Evolutionary conservation across 2,888 invertebrate species (phyloP).

Genomic region (Brachycybe producta): DNA sequence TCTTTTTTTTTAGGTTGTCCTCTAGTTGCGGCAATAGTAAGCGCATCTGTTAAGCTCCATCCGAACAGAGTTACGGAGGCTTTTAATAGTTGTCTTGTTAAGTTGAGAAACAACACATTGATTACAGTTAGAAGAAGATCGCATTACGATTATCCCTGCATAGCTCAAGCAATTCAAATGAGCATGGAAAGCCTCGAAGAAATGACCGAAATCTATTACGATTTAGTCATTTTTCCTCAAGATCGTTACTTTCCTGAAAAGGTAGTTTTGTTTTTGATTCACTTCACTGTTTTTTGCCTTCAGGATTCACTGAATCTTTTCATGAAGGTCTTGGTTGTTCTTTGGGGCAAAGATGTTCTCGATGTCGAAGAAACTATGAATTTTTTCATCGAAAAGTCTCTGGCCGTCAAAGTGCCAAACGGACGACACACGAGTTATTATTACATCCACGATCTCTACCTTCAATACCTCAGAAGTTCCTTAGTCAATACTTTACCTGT

Average conservation of each 20-base stretch:
- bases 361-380: constrained; percentile 51
- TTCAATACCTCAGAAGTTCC: constrained; percentile 45
- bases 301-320: constrained; percentile 15
- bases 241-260: constrained; percentile 52
- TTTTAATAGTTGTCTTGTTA: constrained; percentile 45
- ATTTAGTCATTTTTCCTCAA: constrained; percentile 51
- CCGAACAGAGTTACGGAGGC: constrained; percentile 35
- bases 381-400: constrained; percentile 50
- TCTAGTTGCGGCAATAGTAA: constrained; percentile 51
- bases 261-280: constrained; percentile 32
- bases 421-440: constrained; percentile 48
- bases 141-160: constrained; percentile 27
- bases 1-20: constrained; percentile 36
- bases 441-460: constrained; percentile 54
- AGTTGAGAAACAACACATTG: constrained; percentile 30
- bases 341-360: constrained; percentile 38
- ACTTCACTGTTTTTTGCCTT: background rate
- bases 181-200: constrained; percentile 45
- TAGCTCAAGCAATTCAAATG: constrained; percentile 44
- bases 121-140: constrained; percentile 23
- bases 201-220: constrained; percentile 42
- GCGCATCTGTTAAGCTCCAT: constrained; percentile 46
- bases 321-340: constrained; percentile 37
- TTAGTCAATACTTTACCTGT: constrained; percentile 8
- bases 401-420: constrained; percentile 51